A percentile compares a stretch with the other conserved stretches of the same genome.
Conservation (phyloP, 2,797 vertebrate species). For the Galagoides demidoff region DNA sequence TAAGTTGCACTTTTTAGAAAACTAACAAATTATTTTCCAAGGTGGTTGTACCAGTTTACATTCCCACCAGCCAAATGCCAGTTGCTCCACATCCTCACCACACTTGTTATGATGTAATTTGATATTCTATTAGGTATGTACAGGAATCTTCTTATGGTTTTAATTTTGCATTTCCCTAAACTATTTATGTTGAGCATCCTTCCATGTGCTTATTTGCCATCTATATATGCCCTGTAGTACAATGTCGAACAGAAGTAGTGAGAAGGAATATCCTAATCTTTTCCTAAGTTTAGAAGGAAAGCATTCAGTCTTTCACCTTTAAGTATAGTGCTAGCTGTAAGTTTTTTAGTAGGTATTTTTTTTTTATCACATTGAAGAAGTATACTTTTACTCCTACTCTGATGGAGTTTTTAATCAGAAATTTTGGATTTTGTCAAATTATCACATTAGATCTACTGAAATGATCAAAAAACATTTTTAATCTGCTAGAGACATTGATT, state of each 20-base stretch:
- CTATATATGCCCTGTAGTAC: neutral
- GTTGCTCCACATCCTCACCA: neutral
- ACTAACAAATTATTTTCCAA: neutral
- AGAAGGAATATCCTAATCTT: neutral
- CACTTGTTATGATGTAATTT: neutral
- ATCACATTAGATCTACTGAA: neutral
- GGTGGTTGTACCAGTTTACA: neutral
- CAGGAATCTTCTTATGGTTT: neutral
- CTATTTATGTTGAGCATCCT: neutral
- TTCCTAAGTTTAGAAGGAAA: neutral
- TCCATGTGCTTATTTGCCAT: neutral
- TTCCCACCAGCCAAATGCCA: neutral
- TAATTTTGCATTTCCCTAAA: neutral
- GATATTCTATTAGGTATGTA: neutral
- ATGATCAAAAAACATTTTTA: neutral
- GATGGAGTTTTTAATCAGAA: neutral
- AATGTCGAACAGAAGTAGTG: neutral
- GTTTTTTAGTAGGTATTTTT: neutral
- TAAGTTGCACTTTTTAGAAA: neutral
- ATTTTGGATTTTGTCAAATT: conserved; percentile 18
- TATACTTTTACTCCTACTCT: neutral
- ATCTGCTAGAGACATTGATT: neutral
- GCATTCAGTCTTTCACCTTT: neutral
- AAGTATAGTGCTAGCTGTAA: neutral
- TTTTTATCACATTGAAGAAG: neutral